These are phyloP conservation scores for Rhagium mordax DNA, from an alignment of 2,888 invertebrate genomes.

Conservation along the genomic window DNA sequence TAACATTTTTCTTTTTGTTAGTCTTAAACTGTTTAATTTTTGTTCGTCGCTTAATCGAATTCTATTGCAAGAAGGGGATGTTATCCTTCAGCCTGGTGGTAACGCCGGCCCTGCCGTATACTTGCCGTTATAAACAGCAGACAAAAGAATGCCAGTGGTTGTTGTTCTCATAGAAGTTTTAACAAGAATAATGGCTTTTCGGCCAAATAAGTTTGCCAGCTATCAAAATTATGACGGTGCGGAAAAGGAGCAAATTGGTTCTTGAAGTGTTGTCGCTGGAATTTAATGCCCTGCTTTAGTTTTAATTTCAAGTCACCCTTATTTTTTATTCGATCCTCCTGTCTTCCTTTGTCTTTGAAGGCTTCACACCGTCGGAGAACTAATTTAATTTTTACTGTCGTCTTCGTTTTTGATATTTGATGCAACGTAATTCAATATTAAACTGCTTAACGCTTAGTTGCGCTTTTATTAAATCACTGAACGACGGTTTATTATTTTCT, in stretches of 20 bases:
- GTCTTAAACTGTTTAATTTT: no score
- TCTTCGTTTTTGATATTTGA: constrained; percentile 48
- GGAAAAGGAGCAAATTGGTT: constrained; percentile 50
- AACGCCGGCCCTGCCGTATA: background rate
- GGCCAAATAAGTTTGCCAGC: constrained; percentile 30
- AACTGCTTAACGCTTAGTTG: constrained; percentile 48
- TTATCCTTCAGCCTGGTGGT: background rate
- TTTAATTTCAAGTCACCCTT: constrained; percentile 43
- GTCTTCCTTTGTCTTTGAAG: constrained; percentile 30
- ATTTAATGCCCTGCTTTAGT: constrained; percentile 50
- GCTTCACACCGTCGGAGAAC: constrained; percentile 37
- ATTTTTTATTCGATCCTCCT: constrained; percentile 28
- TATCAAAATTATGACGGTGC: constrained; percentile 51
- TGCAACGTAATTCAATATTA: constrained; percentile 50
- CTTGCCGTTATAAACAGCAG: constrained; percentile 43
- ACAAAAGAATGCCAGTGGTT: constrained; percentile 42
- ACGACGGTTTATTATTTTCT: constrained; percentile 36
- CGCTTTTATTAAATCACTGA: constrained; percentile 46
- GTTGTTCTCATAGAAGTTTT: constrained; percentile 45
- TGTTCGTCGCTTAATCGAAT: no score
- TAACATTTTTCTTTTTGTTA: no score
- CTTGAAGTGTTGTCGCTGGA: constrained; percentile 39
- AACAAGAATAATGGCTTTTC: constrained; percentile 48
- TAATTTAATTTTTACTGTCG: constrained; percentile 46
- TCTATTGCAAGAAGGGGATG: no score